Conservation (phyloP, 2,888 invertebrate genomes). For the Tricholauxania praeusta region DNA sequence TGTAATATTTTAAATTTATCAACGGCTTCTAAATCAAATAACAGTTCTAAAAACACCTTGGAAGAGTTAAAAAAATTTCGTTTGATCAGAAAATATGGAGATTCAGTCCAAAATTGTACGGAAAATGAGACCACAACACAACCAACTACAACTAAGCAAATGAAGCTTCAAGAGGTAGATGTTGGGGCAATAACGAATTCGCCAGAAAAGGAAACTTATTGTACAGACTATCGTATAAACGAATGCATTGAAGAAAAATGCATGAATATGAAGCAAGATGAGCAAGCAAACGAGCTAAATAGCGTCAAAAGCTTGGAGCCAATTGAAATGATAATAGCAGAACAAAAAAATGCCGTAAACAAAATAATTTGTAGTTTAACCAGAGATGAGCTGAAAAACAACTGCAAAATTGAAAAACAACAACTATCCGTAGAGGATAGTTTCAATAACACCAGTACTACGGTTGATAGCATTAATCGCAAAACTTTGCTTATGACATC, state of each 20-base stretch:
- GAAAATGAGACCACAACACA: neutral
- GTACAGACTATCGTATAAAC: no score
- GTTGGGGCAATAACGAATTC: neutral
- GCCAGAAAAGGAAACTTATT: no score
- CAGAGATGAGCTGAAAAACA: neutral
- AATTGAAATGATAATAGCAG: neutral
- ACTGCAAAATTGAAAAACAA: neutral
- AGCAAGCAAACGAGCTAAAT: neutral
- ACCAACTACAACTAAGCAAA: neutral
- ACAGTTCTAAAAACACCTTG: neutral
- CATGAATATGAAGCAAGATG: neutral
- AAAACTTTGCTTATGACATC: no score
- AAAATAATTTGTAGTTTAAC: neutral
- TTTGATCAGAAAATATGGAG: slow-evolving; percentile 13
- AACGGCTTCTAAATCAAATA: neutral
- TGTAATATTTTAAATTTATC: neutral
- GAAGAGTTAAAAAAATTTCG: slow-evolving; percentile 25
- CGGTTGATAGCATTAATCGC: neutral
- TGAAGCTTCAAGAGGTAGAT: neutral
- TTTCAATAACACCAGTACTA: no score
- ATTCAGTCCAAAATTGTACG: neutral
- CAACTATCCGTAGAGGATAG: neutral
- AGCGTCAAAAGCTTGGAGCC: neutral
- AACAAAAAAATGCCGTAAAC: neutral
- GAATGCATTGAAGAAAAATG: neutral